phyloP scores from a whole-genome alignment of 2,888 invertebrate species.

The Thecophora atra region DNA sequence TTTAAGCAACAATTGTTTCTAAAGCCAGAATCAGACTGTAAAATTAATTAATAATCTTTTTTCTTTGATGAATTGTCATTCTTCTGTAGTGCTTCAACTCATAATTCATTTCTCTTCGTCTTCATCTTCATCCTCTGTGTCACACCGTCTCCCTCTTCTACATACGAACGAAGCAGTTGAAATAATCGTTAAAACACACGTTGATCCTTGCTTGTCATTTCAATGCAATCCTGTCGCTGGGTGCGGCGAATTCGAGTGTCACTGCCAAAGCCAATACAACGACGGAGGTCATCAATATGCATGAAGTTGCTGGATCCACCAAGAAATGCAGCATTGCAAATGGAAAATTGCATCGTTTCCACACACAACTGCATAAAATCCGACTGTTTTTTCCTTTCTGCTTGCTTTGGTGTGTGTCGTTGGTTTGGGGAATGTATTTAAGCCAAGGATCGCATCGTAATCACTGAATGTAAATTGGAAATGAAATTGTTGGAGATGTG shows the following conservation, averaged over 20 bases:
- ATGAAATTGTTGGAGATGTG: conserved; percentile 20
- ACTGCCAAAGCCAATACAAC: neutral
- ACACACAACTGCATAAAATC: neutral
- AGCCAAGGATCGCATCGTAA: conserved; percentile 3
- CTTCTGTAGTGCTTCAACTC: too few species aligned
- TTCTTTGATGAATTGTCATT: too few species aligned
- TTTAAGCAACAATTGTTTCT: too few species aligned
- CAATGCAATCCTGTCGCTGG: neutral
- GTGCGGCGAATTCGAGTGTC: neutral
- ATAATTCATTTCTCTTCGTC: too few species aligned
- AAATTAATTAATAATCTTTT: too few species aligned
- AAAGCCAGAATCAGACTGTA: too few species aligned
- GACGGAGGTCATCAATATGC: conserved; percentile 15
- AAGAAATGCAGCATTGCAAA: neutral
- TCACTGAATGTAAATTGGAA: neutral
- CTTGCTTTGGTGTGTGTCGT: neutral
- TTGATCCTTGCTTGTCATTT: neutral
- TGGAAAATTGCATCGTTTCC: neutral
- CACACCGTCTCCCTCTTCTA: neutral
- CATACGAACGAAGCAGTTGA: neutral
- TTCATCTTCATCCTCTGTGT: neutral
- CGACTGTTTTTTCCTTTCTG: conserved; percentile 1
- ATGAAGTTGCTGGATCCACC: neutral
- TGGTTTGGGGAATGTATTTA: neutral
- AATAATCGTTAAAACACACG: neutral